A percentile compares a stretch with the other conserved stretches of the same genome.
Evolutionary conservation across 2,888 invertebrate genomes (phyloP).

Genomic region (Drosophila nr. perissopoda): DNA sequence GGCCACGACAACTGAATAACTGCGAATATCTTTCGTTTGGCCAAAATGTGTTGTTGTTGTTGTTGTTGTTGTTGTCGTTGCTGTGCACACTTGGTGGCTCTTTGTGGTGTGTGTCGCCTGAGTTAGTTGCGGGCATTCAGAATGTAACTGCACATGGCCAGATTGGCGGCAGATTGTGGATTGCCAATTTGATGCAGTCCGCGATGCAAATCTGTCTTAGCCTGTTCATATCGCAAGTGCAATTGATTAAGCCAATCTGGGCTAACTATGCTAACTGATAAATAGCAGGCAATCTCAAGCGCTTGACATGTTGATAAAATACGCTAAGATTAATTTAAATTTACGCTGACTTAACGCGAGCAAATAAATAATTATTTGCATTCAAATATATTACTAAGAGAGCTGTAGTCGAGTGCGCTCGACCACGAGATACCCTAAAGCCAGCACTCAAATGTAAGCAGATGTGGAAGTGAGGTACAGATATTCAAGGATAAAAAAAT

Average conservation of each 20-base stretch:
- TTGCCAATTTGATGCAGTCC: background rate
- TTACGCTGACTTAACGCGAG: background rate
- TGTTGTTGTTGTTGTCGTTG: background rate
- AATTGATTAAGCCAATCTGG: background rate
- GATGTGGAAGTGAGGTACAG: too few species aligned
- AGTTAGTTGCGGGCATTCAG: conserved; percentile 26
- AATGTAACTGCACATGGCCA: conserved; percentile 23
- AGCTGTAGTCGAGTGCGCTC: background rate
- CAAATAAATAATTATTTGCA: background rate
- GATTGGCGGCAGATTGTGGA: background rate
- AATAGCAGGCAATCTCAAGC: background rate
- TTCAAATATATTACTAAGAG: background rate
- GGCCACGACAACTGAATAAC: conserved; percentile 21
- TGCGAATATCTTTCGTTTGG: conserved; percentile 1
- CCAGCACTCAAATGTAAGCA: background rate
- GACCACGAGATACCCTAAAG: background rate
- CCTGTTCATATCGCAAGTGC: background rate
- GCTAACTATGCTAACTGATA: background rate
- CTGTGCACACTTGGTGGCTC: conserved; percentile 3
- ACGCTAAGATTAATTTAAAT: background rate
- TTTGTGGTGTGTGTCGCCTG: conserved; percentile 5
- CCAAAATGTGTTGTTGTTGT: background rate
- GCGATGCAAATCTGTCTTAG: conserved; percentile 3
- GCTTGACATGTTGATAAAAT: background rate
- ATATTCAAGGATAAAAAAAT: too few species aligned